Conservation (phyloP, 2,797 vertebrate species). For the Margarornis squamiger region DNA sequence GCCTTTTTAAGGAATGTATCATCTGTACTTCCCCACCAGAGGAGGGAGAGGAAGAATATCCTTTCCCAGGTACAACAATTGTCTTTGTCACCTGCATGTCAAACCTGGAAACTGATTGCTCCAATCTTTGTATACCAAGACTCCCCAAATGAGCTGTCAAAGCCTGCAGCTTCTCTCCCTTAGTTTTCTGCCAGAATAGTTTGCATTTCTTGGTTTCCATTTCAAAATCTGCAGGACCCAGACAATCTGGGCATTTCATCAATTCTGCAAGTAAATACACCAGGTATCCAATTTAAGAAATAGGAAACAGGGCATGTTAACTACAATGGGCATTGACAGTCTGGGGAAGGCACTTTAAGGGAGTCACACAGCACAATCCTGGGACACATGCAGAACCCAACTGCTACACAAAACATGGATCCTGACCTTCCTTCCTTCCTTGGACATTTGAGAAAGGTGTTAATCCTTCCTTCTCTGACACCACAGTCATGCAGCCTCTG, state of each 20-base stretch:
- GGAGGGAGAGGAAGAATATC: not conserved
- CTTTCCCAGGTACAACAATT: not conserved
- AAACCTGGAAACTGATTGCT: not conserved
- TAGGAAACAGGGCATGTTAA: not conserved
- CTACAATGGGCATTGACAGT: fast-evolving
- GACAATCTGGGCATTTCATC: not conserved
- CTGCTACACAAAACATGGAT: fast-evolving
- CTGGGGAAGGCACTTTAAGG: not conserved
- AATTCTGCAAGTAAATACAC: not conserved
- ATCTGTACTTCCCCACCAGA: not conserved
- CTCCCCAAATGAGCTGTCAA: not conserved
- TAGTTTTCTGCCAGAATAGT: not conserved
- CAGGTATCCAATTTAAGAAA: not conserved
- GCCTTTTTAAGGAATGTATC: fast-evolving
- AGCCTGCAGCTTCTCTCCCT: not conserved
- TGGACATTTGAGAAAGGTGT: not conserved
- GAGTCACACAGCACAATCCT: not conserved
- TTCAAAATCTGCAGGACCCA: not conserved
- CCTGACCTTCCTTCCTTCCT: not conserved
- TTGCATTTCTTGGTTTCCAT: not conserved
- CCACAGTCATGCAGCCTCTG: not conserved
- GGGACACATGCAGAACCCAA: not conserved
- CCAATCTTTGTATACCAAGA: not conserved
- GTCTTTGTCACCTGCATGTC: not conserved
- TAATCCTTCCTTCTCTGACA: not conserved